A percentile compares a stretch with the other conserved stretches of the same genome.
These are phyloP conservation scores for Coptodon rendalli DNA, from an alignment of 2,113 vertebrate genomes.

Conservation along the genomic window DNA sequence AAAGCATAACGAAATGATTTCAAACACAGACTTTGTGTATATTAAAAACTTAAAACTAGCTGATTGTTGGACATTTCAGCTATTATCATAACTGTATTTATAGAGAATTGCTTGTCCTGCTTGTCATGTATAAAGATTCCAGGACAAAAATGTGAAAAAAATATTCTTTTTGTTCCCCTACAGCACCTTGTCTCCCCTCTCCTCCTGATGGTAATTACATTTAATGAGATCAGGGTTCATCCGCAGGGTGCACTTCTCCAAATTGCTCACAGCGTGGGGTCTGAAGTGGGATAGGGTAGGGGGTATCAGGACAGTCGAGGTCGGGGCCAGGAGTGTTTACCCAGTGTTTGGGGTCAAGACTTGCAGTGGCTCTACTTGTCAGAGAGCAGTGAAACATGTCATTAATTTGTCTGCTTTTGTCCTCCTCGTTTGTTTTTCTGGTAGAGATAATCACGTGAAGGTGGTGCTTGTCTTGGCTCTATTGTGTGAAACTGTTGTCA, in stretches of 20 bases:
- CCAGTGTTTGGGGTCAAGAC: conserved; percentile 14
- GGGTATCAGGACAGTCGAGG: not conserved
- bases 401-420: conserved; percentile 52
- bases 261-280: conserved; percentile 70
- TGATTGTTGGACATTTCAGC: not conserved
- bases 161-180: not conserved
- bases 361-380: conserved; percentile 19
- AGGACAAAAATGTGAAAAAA: not conserved
- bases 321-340: conserved; percentile 36
- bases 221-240: conserved; percentile 71
- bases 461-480: conserved; percentile 33
- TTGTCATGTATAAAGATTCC: not conserved
- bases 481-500: conserved; percentile 55
- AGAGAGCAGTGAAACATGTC: conserved; percentile 31
- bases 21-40: not conserved
- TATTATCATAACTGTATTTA: not conserved
- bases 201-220: conserved; percentile 66
- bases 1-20: not conserved
- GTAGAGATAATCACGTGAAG: conserved; percentile 39
- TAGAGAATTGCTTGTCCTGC: not conserved
- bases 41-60: not conserved
- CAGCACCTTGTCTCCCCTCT: not conserved
- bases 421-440: conserved; percentile 47
- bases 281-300: conserved; percentile 31
- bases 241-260: conserved; percentile 58